Conservation (phyloP, 30 jellyfish, hydroid and myxozoan species). For the Chironex yamaguchii region DNA sequence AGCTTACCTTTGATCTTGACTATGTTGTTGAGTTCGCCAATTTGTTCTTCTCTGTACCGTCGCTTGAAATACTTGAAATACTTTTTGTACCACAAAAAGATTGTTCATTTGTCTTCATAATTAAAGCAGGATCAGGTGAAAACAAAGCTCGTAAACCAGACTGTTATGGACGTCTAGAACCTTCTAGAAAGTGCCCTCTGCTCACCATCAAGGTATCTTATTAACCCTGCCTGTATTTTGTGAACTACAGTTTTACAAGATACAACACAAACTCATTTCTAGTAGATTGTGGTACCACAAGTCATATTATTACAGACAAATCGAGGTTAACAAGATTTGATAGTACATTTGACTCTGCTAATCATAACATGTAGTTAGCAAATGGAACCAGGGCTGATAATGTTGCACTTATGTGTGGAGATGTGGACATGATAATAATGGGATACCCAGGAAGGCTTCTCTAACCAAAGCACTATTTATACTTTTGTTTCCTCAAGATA, state of each 20-base stretch:
- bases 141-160: background rate
- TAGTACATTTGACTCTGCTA: slow-evolving; percentile 24
- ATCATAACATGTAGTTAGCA: slow-evolving; percentile 74
- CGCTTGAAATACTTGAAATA: too few species aligned
- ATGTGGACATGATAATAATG: slow-evolving; percentile 35
- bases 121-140: slow-evolving; percentile 10
- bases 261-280: background rate
- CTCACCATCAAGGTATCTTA: too few species aligned
- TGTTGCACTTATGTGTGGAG: slow-evolving; percentile 53
- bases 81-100: too few species aligned
- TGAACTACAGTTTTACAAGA: too few species aligned
- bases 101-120: background rate
- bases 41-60: too few species aligned
- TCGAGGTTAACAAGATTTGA: slow-evolving; percentile 33
- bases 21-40: too few species aligned
- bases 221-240: too few species aligned
- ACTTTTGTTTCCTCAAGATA: slow-evolving; percentile 33
- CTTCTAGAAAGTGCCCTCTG: too few species aligned
- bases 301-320: slow-evolving; percentile 12
- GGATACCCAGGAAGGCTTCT: slow-evolving; percentile 4
- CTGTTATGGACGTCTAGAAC: too few species aligned
- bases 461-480: slow-evolving; percentile 52
- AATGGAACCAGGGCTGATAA: slow-evolving; percentile 60
- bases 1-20: too few species aligned
- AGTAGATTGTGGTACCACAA: slow-evolving; percentile 75